A percentile compares a stretch with the other conserved stretches of the same genome.
phyloP scores from a whole-genome alignment of 2,113 vertebrate species.

The Pangasianodon hypophthalmus region DNA sequence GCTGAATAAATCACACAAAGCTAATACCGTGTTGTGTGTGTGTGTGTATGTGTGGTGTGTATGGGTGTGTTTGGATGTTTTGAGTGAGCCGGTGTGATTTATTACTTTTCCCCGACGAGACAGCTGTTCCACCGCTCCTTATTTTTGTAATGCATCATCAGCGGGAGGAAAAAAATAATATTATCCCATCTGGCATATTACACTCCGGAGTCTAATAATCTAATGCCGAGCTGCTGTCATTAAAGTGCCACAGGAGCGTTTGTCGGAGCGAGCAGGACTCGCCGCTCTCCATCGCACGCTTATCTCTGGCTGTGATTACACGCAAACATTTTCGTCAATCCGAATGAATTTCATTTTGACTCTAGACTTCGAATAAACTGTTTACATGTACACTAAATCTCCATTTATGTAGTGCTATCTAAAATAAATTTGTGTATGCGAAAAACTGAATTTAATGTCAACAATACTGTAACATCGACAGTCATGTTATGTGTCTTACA shows the following conservation, averaged over 20 bases:
- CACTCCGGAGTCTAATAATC: slow-evolving; percentile 76
- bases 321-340: background rate
- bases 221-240: slow-evolving; percentile 72
- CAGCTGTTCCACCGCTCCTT: slow-evolving; percentile 75
- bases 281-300: slow-evolving; percentile 49
- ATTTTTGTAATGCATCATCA: slow-evolving; percentile 80
- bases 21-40: slow-evolving; percentile 49
- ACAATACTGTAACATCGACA: background rate
- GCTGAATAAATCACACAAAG: slow-evolving; percentile 67
- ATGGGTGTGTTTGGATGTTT: slow-evolving; percentile 37
- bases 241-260: slow-evolving; percentile 68
- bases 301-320: background rate
- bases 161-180: slow-evolving; percentile 68
- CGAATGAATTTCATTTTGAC: background rate
- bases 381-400: background rate
- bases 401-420: background rate
- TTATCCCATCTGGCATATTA: slow-evolving; percentile 75
- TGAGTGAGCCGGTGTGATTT: slow-evolving; percentile 68
- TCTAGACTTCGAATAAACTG: background rate
- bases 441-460: background rate
- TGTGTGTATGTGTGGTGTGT: slow-evolving; percentile 57
- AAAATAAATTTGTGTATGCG: background rate
- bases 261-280: slow-evolving; percentile 58
- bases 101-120: slow-evolving; percentile 74
- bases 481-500: background rate